phyloP scores from a whole-genome alignment of 1,140 invertebrate genomes.

The Dreissena rostriformis region DNA sequence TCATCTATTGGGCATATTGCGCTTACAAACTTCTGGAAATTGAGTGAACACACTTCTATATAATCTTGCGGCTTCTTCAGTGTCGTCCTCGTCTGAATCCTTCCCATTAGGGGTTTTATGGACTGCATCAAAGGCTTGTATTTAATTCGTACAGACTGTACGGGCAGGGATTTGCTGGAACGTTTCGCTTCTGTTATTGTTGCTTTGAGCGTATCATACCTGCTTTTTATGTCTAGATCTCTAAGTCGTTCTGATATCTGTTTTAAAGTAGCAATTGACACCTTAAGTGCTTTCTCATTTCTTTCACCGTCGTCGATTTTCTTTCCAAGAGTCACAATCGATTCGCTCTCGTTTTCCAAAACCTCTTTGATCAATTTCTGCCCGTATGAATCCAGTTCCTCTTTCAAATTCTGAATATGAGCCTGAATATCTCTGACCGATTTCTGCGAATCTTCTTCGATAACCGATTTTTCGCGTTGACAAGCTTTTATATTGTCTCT shows the following conservation, averaged over 20 bases:
- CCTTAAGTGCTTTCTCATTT: slow-evolving; percentile 12
- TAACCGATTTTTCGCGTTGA: slow-evolving; percentile 12
- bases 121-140: slow-evolving; percentile 35
- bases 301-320: slow-evolving; percentile 32
- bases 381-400: slow-evolving; percentile 37
- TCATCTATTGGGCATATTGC: slow-evolving; percentile 35
- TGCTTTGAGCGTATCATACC: slow-evolving; percentile 3
- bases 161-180: slow-evolving; percentile 18
- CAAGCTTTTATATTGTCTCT: slow-evolving; percentile 23
- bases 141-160: slow-evolving; percentile 15
- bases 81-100: slow-evolving; percentile 11
- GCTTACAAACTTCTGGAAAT: slow-evolving; percentile 16
- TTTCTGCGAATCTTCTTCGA: slow-evolving; percentile 9
- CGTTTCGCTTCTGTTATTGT: slow-evolving; percentile 21
- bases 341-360: slow-evolving; percentile 4
- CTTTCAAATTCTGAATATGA: slow-evolving; percentile 38
- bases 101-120: slow-evolving; percentile 6
- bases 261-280: slow-evolving; percentile 28
- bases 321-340: slow-evolving; percentile 10
- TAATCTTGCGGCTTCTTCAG: slow-evolving; percentile 30
- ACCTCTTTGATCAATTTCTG: slow-evolving; percentile 33
- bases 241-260: slow-evolving; percentile 30
- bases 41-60: slow-evolving; percentile 8
- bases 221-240: slow-evolving; percentile 30
- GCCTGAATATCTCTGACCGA: slow-evolving; percentile 16